Percentiles rank a stretch among this genome's conserved stretches.
phyloP scores from a whole-genome alignment of 2,888 invertebrate species.

The Tipula unca region DNA sequence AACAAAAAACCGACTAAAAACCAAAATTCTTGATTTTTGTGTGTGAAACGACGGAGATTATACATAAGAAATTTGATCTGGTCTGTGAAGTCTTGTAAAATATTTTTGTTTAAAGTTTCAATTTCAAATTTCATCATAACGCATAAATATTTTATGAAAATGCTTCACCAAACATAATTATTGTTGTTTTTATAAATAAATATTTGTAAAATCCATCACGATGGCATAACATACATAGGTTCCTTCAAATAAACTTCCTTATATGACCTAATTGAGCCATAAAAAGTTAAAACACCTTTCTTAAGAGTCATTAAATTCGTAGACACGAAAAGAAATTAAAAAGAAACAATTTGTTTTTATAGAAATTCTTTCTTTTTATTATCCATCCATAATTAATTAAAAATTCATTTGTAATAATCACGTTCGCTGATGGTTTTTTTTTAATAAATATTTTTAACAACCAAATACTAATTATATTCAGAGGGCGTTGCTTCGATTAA shows the following conservation, averaged over 20 bases:
- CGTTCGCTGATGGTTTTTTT: background rate
- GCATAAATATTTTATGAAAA: background rate
- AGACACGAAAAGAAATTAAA: background rate
- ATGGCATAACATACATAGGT: background rate
- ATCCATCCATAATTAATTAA: background rate
- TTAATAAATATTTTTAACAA: background rate
- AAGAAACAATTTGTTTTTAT: background rate
- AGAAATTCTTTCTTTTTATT: conserved; percentile 2
- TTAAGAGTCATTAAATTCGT: background rate
- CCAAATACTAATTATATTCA: background rate
- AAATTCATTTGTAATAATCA: conserved; percentile 14
- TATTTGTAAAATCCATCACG: background rate
- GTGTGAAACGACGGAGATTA: background rate
- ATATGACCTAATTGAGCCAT: background rate
- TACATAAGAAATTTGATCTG: background rate
- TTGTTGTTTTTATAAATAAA: background rate
- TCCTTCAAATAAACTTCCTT: background rate
- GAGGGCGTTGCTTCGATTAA: background rate
- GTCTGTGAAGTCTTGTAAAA: background rate
- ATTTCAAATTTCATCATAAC: background rate
- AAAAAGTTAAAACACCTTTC: background rate
- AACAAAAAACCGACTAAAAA: background rate
- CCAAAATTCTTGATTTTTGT: background rate
- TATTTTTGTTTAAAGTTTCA: background rate
- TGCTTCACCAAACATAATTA: background rate